Conservation (phyloP, 2,797 vertebrate species). For the Vipera ursinii region DNA sequence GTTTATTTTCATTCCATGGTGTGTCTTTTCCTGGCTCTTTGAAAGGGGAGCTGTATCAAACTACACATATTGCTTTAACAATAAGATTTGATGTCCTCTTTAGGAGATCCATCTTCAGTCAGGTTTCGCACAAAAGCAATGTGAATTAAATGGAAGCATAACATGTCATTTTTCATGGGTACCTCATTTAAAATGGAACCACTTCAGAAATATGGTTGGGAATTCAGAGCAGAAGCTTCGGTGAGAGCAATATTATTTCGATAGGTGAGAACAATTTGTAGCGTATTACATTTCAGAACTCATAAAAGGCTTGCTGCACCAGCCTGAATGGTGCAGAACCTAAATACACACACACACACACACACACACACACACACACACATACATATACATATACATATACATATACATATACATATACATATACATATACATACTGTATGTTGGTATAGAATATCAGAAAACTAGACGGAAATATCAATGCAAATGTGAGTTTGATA, state of each 20-base stretch:
- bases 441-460: neutral
- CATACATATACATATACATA: too few species aligned
- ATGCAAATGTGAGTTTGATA: neutral
- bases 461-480: neutral
- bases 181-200: neutral
- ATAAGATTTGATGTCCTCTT: neutral
- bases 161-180: neutral
- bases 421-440: neutral
- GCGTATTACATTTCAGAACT: neutral
- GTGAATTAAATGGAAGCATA: neutral
- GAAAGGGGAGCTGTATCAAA: neutral
- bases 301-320: neutral
- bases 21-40: neutral
- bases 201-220: neutral
- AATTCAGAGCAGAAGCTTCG: neutral
- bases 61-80: neutral
- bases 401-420: neutral
- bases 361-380: too few species aligned
- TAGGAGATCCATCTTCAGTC: neutral
- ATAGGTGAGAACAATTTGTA: neutral
- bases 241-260: neutral
- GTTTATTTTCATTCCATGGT: neutral
- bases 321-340: neutral
- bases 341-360: too few species aligned
- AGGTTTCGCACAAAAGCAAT: neutral